Evolutionary conservation across 92 coral and sea anemone genomes (phyloP).

Genomic region (Metridium senile): DNA sequence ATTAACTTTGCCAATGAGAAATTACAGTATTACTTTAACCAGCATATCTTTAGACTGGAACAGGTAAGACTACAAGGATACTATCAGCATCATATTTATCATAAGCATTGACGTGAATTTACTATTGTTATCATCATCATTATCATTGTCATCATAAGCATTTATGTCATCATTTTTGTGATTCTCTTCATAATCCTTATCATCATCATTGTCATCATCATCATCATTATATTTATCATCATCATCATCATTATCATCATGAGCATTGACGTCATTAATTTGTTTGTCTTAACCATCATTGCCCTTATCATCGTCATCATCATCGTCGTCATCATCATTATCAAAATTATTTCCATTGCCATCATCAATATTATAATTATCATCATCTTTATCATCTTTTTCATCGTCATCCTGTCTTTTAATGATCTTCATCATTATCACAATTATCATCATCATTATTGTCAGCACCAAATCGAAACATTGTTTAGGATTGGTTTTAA

Average conservation of each 20-base stretch:
- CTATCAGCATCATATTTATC: not conserved
- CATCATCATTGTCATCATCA: not conserved
- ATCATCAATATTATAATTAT: too few species aligned
- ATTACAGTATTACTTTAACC: slow-evolving; percentile 92
- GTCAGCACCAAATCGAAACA: too few species aligned
- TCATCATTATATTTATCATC: too few species aligned
- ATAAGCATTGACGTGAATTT: not conserved
- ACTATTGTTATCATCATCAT: slow-evolving; percentile 5
- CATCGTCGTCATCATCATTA: slow-evolving; percentile 6
- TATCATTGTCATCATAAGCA: not conserved
- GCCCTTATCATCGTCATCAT: too few species aligned
- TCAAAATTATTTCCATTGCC: too few species aligned
- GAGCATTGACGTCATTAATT: too few species aligned
- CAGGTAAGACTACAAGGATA: slow-evolving; percentile 63
- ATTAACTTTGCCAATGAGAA: slow-evolving; percentile 98
- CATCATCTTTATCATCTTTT: too few species aligned
- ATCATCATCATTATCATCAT: too few species aligned
- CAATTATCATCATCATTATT: too few species aligned
- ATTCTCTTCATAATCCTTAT: not conserved
- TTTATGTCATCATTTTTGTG: not conserved
- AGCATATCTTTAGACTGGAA: slow-evolving; percentile 89
- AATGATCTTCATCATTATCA: too few species aligned
- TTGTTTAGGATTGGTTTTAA: too few species aligned
- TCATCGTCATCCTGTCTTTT: not conserved
- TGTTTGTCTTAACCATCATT: too few species aligned